phyloP scores from a whole-genome alignment of 2,113 vertebrate genomes.

The Misgurnus mizolepis region DNA sequence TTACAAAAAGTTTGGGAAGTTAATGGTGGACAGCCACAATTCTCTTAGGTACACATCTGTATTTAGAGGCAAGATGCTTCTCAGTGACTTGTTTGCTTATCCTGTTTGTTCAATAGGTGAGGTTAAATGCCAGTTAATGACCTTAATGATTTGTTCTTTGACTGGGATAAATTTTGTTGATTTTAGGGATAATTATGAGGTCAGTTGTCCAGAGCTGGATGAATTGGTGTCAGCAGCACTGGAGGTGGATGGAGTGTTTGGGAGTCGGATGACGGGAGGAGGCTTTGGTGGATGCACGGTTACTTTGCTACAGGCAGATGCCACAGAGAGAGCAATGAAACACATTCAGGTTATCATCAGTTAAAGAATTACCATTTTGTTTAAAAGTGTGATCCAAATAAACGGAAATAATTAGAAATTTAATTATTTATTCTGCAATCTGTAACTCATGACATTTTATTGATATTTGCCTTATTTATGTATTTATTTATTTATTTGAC shows the following conservation, averaged over 20 bases:
- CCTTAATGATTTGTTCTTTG: background rate
- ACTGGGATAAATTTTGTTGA: background rate
- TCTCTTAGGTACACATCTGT: conserved; percentile 83
- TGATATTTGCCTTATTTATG: too few species aligned
- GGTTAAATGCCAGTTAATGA: background rate
- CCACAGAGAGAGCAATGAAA: conserved; percentile 72
- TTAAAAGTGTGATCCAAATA: background rate
- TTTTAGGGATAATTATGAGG: conserved; percentile 87
- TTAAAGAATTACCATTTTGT: background rate
- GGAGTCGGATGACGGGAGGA: conserved; percentile 95
- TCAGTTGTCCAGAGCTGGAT: conserved; percentile 92
- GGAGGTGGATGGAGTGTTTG: conserved; percentile 86
- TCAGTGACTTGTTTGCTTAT: background rate
- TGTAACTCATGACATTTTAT: too few species aligned
- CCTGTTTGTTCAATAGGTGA: background rate
- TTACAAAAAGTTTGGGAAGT: conserved; percentile 82
- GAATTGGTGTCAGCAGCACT: conserved; percentile 84
- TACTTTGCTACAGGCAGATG: conserved; percentile 81
- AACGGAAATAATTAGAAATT: background rate
- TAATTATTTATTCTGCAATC: too few species aligned
- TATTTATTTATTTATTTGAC: background rate
- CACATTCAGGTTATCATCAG: conserved; percentile 81
- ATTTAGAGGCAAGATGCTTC: background rate
- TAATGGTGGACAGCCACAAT: conserved; percentile 95
- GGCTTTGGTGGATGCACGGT: conserved; percentile 95